Evolutionary conservation across 2,113 vertebrate species (phyloP), one percentile per base, ranked within the genome.

Genomic region (Nothocercus julius): DNA sequence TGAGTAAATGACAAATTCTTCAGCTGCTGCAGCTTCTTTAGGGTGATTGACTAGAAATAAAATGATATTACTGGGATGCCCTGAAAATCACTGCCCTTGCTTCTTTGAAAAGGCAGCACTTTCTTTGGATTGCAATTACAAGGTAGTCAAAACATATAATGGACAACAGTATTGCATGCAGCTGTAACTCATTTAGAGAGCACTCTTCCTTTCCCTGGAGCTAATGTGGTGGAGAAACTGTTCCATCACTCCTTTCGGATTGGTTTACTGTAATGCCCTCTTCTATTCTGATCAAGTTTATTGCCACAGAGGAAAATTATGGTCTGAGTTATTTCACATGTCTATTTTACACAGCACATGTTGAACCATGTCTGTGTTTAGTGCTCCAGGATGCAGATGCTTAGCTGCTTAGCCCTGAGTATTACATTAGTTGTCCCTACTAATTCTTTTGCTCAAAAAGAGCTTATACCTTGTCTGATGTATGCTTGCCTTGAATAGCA

Each of bases 211-310:
- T 88, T 88, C 80, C 79, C 82, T 88, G 61, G 51, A 91, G 85
- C 76, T 90, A 94, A 77, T 21, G 47, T 58, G 3, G 0, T 6
- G 49, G 68, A 77, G 79, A 82, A 87, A 49, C 32, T 70, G 28
- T 56, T 91, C 68, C 76, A 88, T 53, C 34, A 3, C 61, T 94
- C 64, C 59, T 85, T 66, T 78, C 63, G 38, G 66, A 92, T 62
- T 64, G 44, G 19, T 64, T 93, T 87, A 47, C 61, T 86, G 17
- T 49, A 90, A 88, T 61, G 45, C 54, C 10, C 36, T 81, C 70
- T 86, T 70, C 73, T 92, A 61, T 89, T 95, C 83, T 90, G 75
- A 91, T 93, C 66, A 61, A n/a, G 45, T 90, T 95, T 87, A 89
- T 91, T 80, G 54, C 85, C 59, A 85, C 19, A 70, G 51, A 95